A percentile compares a stretch with the other conserved stretches of the same genome.
Evolutionary conservation across 1,140 invertebrate genomes (phyloP).

Genomic region (Philotrypesis tridentata): DNA sequence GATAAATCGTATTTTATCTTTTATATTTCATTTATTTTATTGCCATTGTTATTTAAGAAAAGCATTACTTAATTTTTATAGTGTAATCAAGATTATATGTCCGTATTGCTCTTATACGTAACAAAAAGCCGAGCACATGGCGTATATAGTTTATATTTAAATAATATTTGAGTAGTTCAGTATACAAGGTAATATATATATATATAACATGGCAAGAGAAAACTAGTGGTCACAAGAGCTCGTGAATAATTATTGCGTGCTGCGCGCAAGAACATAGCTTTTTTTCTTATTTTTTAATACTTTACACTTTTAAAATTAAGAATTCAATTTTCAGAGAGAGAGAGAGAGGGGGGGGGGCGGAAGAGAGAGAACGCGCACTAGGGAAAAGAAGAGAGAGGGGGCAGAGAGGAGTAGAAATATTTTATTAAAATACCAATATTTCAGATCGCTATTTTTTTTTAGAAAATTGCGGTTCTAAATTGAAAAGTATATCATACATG

Average conservation of each 20-base stretch:
- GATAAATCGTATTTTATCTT: background rate
- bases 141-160: background rate
- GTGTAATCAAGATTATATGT: too few relatives aligned
- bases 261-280: background rate
- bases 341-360: background rate
- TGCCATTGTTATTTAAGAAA: background rate
- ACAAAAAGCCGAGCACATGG: conserved; percentile 21
- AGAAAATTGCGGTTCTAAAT: too few relatives aligned
- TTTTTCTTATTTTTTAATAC: background rate
- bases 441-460: too few relatives aligned
- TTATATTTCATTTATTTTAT: conserved; percentile 2
- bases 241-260: conserved; percentile 47
- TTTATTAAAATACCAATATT: too few relatives aligned
- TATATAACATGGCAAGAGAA: conserved; percentile 15
- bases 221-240: background rate
- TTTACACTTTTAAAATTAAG: background rate
- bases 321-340: background rate
- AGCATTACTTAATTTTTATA: background rate
- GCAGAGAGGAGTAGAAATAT: too few relatives aligned
- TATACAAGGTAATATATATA: background rate
- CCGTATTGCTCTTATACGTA: conserved; percentile 7
- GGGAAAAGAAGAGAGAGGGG: too few relatives aligned
- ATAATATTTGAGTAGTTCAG: too few relatives aligned
- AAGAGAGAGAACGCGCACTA: too few relatives aligned
- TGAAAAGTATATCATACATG: too few relatives aligned